Evolutionary conservation across 35 echinoderm and acorn worm species (phyloP).

Genomic region (Holothuria glaberrima): DNA sequence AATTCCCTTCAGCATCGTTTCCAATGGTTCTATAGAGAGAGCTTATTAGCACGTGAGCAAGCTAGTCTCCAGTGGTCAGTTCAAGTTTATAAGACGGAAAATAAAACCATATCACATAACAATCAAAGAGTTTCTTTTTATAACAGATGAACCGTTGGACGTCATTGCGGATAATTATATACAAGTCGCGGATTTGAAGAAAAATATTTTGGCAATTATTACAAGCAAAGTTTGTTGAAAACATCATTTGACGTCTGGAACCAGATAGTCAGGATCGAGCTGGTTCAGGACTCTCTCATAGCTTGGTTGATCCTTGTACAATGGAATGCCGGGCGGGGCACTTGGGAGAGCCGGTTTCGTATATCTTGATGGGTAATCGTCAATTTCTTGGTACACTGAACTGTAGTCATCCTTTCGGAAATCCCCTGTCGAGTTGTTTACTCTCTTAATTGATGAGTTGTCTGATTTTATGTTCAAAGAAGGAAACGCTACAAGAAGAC

Average conservation of each 20-base stretch:
- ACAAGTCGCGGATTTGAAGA: no score
- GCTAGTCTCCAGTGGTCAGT: no score
- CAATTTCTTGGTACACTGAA: conserved; percentile 50
- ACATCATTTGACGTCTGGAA: conserved; percentile 25
- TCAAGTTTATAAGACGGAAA: no score
- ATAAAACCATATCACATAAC: no score
- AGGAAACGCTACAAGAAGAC: conserved; percentile 27
- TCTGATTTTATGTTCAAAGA: conserved; percentile 23
- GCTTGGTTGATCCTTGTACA: background rate
- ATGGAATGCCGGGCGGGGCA: conserved; percentile 8
- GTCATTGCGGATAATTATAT: no score
- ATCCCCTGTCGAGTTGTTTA: background rate
- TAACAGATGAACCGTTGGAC: no score
- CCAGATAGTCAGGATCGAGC: conserved; percentile 32
- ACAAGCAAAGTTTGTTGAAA: background rate
- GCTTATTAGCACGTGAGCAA: no score
- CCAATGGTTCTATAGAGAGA: no score
- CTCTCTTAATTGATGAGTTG: background rate
- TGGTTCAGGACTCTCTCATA: conserved; percentile 21
- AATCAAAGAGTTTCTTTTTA: no score
- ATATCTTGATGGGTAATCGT: conserved; percentile 29
- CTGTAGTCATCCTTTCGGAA: conserved; percentile 30
- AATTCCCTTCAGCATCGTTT: no score
- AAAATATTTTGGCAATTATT: no score
- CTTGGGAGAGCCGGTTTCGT: conserved; percentile 46